These are phyloP conservation scores for Sternotherus odoratus DNA, from an alignment of 2,797 vertebrate genomes.

Conservation along the genomic window DNA sequence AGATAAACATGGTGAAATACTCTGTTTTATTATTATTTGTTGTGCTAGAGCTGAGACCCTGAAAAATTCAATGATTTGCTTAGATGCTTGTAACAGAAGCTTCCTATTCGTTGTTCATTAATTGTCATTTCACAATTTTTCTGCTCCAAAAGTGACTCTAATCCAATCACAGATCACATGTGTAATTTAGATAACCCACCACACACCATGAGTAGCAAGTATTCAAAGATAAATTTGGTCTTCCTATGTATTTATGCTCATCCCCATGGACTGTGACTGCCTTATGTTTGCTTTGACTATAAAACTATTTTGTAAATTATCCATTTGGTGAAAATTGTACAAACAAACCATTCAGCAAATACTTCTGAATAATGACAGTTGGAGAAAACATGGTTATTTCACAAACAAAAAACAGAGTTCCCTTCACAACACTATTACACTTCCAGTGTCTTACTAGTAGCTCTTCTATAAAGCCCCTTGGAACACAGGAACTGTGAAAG, in stretches of 20 bases:
- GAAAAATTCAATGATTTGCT: background rate
- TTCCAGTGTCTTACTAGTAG: background rate
- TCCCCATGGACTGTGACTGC: background rate
- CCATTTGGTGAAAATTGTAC: background rate
- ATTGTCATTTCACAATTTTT: background rate
- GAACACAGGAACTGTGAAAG: background rate
- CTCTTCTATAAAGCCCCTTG: background rate
- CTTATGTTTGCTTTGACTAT: no score
- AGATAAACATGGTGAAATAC: rapidly evolving
- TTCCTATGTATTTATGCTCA: background rate
- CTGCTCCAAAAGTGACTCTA: background rate
- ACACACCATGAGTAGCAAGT: background rate
- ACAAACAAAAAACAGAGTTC: background rate
- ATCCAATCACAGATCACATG: background rate
- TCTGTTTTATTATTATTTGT: background rate
- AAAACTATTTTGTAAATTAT: background rate
- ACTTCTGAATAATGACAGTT: background rate
- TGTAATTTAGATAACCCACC: background rate
- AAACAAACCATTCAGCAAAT: background rate
- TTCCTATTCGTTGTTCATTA: background rate
- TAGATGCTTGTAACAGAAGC: background rate
- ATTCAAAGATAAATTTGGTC: background rate
- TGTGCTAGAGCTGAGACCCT: background rate
- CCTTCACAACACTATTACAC: background rate
- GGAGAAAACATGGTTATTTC: background rate